Evolutionary conservation across 1,140 invertebrate species (phyloP).

Genomic region (Radopholus similis): DNA sequence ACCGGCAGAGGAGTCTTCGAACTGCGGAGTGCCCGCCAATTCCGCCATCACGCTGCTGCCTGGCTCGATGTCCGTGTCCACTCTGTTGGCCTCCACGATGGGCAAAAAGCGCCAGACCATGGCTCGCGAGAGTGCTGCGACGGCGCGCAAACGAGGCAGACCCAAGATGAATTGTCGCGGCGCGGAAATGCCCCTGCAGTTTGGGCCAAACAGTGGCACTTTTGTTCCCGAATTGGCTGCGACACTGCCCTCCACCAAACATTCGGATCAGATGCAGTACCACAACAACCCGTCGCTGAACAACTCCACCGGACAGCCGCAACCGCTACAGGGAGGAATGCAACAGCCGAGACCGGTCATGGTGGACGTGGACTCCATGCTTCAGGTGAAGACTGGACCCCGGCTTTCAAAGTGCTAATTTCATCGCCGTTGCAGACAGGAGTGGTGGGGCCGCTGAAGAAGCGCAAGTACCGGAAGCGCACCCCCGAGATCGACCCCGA

Average conservation of each 20-base stretch:
- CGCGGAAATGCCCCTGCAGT: neutral
- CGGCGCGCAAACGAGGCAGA: neutral
- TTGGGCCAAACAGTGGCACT: neutral
- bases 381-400: neutral
- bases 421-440: neutral
- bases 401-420: neutral
- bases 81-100: no score
- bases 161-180: neutral
- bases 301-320: neutral
- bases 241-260: neutral
- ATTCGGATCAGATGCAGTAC: neutral
- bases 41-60: no score
- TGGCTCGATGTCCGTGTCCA: no score
- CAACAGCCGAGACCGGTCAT: neutral
- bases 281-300: neutral
- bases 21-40: no score
- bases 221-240: neutral
- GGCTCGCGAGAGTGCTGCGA: no score
- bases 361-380: constrained; percentile 20
- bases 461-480: constrained; percentile 23
- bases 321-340: neutral
- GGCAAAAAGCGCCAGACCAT: no score
- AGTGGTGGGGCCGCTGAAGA: neutral
- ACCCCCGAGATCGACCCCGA: constrained; percentile 27
- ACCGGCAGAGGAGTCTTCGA: no score